A percentile compares a stretch with the other conserved stretches of the same genome.
Evolutionary conservation across 1,140 invertebrate species (phyloP).

Genomic region (Apis dorsata): DNA sequence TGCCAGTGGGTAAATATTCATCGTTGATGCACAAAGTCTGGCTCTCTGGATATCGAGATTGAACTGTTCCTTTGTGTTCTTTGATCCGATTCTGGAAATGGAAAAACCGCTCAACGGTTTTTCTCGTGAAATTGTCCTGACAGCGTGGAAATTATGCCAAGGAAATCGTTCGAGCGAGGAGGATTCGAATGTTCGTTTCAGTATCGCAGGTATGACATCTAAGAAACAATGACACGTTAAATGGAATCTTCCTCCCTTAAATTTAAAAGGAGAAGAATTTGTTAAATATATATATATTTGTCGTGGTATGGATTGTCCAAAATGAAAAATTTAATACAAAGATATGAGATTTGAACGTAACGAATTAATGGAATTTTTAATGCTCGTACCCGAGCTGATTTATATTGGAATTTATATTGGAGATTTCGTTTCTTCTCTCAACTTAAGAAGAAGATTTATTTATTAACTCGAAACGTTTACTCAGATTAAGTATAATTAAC

Average conservation of each 20-base stretch:
- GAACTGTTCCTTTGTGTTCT: conserved; percentile 9
- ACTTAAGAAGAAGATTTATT: no score
- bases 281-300: no score
- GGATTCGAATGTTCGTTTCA: neutral
- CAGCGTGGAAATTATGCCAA: conserved; percentile 3
- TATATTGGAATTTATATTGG: no score
- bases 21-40: neutral
- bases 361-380: no score
- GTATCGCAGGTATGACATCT: neutral
- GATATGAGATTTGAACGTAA: no score
- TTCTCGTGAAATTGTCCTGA: neutral
- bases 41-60: neutral
- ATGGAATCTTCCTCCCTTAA: neutral
- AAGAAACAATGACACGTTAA: neutral
- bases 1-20: conserved; percentile 25
- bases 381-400: no score
- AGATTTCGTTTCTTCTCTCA: no score
- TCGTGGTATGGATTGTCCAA: no score
- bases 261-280: no score
- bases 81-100: conserved; percentile 17
- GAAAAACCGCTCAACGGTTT: conserved; percentile 2
- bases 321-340: no score
- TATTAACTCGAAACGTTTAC: no score
- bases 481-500: no score
- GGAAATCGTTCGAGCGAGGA: neutral